Evolutionary conservation across 2,113 vertebrate genomes (phyloP).

Genomic region (Aldabrachelys gigantea): DNA sequence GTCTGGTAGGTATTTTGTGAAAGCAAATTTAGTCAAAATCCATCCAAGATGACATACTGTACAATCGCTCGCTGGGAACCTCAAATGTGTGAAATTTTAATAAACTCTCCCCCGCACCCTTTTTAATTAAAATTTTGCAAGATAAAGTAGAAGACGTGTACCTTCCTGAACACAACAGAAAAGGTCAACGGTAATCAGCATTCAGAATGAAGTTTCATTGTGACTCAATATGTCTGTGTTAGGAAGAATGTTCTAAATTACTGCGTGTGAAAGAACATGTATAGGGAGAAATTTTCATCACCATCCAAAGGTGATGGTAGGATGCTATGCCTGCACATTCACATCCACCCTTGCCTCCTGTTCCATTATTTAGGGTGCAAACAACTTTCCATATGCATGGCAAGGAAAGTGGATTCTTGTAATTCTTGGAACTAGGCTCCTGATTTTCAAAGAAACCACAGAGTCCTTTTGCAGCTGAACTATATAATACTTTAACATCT

Average conservation of each 20-base stretch:
- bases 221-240: constrained; percentile 27
- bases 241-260: constrained; percentile 48
- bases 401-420: constrained; percentile 8
- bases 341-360: constrained; percentile 47
- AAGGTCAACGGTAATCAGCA: constrained; percentile 43
- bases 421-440: background rate
- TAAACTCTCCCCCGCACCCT: constrained; percentile 26
- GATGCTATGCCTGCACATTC: constrained; percentile 65
- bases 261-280: constrained; percentile 46
- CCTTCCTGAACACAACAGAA: constrained; percentile 7
- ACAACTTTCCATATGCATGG: constrained; percentile 13
- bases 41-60: constrained; percentile 62
- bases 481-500: background rate
- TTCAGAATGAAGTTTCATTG: constrained; percentile 33
- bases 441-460: background rate
- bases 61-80: constrained; percentile 34
- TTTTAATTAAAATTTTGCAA: constrained; percentile 62
- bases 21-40: constrained; percentile 68
- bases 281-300: constrained; percentile 62
- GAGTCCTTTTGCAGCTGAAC: background rate
- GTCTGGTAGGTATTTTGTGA: constrained; percentile 72
- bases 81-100: background rate
- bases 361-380: constrained; percentile 64
- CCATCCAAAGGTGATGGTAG: constrained; percentile 54
- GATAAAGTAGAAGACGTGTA: constrained; percentile 3